Percentiles rank a stretch among this genome's conserved stretches.
phyloP scores from a whole-genome alignment of 2,797 vertebrate genomes.

The Remorina albescens region DNA sequence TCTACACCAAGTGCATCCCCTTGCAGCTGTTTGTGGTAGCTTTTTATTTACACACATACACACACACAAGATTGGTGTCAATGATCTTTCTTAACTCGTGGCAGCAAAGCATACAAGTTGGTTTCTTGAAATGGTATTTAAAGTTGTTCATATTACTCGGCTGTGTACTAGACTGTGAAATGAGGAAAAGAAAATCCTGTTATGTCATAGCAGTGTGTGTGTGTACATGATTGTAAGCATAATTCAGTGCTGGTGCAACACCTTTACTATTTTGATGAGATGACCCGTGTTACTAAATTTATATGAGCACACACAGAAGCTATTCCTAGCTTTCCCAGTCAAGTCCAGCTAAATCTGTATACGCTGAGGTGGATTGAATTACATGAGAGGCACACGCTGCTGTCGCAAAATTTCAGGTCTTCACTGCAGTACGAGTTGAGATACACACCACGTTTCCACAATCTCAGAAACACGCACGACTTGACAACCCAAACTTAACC shows the following conservation, averaged over 20 bases:
- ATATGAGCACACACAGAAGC: conserved; percentile 44
- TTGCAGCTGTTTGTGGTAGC: background rate
- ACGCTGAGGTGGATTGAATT: conserved; percentile 67
- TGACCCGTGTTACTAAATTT: conserved; percentile 65
- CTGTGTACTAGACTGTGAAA: too few species aligned
- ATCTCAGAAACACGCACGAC: background rate
- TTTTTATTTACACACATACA: background rate
- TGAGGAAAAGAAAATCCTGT: too few species aligned
- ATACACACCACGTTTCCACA: conserved; percentile 11
- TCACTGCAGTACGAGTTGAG: conserved; percentile 7
- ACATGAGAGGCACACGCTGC: conserved; percentile 58
- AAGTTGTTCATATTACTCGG: background rate
- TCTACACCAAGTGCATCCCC: too few species aligned
- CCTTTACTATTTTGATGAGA: conserved; percentile 19
- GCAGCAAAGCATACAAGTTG: background rate
- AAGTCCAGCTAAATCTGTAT: conserved; percentile 69
- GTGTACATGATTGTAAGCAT: background rate
- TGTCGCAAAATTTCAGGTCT: conserved; percentile 41
- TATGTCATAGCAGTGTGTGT: background rate
- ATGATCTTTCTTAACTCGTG: background rate
- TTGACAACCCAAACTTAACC: conserved; percentile 6
- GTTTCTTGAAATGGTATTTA: background rate
- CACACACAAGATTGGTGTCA: background rate
- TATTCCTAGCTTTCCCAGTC: conserved; percentile 77
- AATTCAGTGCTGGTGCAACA: background rate